phyloP scores from a whole-genome alignment of 2,888 invertebrate genomes.

The Pyrochroa serraticornis region DNA sequence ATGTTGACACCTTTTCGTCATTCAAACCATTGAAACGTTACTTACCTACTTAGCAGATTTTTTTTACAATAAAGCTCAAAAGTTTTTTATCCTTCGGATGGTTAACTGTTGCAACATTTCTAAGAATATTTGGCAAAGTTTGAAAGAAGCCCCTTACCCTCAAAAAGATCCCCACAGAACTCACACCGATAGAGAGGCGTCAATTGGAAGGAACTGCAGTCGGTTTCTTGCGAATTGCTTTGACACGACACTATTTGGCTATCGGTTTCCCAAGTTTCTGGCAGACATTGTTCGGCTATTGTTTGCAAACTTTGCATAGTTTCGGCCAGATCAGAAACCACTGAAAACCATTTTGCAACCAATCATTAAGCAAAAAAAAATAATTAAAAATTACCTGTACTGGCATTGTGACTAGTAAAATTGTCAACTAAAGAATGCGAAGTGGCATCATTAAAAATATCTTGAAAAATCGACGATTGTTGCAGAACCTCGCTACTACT shows the following conservation, averaged over 20 bases:
- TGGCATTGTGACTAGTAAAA: conserved; percentile 49
- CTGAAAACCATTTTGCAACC: conserved; percentile 22
- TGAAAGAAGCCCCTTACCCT: conserved; percentile 50
- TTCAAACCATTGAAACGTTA: too few relatives aligned
- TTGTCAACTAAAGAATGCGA: conserved; percentile 52
- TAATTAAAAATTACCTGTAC: conserved; percentile 42
- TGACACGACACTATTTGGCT: conserved; percentile 46
- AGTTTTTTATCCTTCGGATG: too few relatives aligned
- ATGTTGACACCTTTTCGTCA: too few relatives aligned
- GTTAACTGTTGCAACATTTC: too few relatives aligned
- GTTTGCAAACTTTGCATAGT: conserved; percentile 57
- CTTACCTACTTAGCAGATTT: too few relatives aligned
- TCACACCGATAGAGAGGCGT: conserved; percentile 52
- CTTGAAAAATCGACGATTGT: conserved; percentile 53
- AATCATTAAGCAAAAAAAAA: background rate
- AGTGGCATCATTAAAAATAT: conserved; percentile 53
- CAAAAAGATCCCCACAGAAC: conserved; percentile 53
- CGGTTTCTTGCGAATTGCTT: conserved; percentile 43
- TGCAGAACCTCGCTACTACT: conserved; percentile 51
- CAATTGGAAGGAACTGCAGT: conserved; percentile 48
- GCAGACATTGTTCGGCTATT: conserved; percentile 56
- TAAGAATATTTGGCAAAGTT: too few relatives aligned
- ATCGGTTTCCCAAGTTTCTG: conserved; percentile 55
- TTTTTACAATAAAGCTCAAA: too few relatives aligned
- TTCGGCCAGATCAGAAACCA: conserved; percentile 53